Conservation (phyloP, 2,888 invertebrate species). For the Proisotoma minuta region DNA sequence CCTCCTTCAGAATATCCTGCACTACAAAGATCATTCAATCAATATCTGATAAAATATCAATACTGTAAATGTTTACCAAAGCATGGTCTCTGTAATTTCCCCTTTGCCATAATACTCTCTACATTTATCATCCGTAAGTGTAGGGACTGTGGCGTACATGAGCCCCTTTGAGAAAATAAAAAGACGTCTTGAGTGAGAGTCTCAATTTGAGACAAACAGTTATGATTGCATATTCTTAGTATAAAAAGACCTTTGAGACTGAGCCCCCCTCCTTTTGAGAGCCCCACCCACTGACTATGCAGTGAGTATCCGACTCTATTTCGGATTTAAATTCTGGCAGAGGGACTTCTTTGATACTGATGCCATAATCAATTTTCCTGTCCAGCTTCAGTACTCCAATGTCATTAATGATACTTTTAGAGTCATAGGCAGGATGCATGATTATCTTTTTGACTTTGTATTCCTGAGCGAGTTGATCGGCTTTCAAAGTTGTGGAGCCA, state of each 20-base stretch:
- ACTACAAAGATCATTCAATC: too few relatives aligned
- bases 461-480: constrained; percentile 28
- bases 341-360: constrained; percentile 36
- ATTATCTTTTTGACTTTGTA: constrained; percentile 30
- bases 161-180: too few relatives aligned
- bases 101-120: constrained; percentile 40
- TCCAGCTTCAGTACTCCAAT: constrained; percentile 34
- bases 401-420: constrained; percentile 39
- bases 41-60: too few relatives aligned
- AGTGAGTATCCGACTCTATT: constrained; percentile 25
- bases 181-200: too few relatives aligned
- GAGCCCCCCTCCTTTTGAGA: constrained; percentile 42
- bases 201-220: too few relatives aligned
- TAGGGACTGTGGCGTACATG: constrained; percentile 33
- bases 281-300: constrained; percentile 44
- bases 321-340: constrained; percentile 38
- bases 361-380: constrained; percentile 6
- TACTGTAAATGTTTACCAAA: too few relatives aligned
- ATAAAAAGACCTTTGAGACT: constrained; percentile 36
- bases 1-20: constrained; percentile 42
- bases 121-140: constrained; percentile 40
- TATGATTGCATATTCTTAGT: too few relatives aligned
- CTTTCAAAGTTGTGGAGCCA: constrained; percentile 39
- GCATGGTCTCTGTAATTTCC: constrained; percentile 44
- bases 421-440: constrained; percentile 40